Evolutionary conservation across 2,888 invertebrate genomes (phyloP).

Genomic region (Bellardia pandia): DNA sequence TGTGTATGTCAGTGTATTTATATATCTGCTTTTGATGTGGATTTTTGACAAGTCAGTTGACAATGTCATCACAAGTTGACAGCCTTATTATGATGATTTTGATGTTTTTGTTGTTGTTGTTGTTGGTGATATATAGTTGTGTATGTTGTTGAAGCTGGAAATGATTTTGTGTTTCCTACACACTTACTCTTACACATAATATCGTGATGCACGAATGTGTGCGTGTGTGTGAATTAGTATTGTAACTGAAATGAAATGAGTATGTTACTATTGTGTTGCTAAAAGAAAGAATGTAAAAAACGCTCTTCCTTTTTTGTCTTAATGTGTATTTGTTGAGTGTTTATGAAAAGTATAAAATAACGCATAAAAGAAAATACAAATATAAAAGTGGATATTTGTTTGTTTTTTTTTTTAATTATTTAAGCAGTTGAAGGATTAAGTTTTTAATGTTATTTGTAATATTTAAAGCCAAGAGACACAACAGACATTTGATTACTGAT

Average conservation of each 20-base stretch:
- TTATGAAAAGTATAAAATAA: constrained; percentile 34
- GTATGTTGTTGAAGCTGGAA: constrained; percentile 55
- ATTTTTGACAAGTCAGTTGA: constrained; percentile 84
- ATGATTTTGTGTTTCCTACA: constrained; percentile 60
- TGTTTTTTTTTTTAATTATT: neutral
- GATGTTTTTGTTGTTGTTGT: constrained; percentile 62
- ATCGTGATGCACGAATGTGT: neutral
- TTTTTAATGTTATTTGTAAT: neutral
- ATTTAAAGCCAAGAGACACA: too few relatives aligned
- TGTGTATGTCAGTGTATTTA: constrained; percentile 1
- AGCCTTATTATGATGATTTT: constrained; percentile 79
- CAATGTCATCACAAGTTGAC: constrained; percentile 84
- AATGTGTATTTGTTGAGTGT: constrained; percentile 50
- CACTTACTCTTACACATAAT: neutral
- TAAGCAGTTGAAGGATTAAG: neutral
- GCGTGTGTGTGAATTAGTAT: constrained; percentile 22
- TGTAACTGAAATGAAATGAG: constrained; percentile 60
- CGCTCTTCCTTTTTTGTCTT: constrained; percentile 36
- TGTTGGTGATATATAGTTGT: constrained; percentile 51
- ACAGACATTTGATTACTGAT: too few relatives aligned
- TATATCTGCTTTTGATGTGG: constrained; percentile 80
- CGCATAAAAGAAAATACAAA: neutral
- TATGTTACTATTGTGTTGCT: constrained; percentile 48
- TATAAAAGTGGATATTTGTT: neutral
- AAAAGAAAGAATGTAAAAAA: constrained; percentile 30